Percentiles rank a stretch among this genome's conserved stretches.
These are phyloP conservation scores for Drosophila nigricruria DNA, from an alignment of 2,888 invertebrate species.

Conservation along the genomic window DNA sequence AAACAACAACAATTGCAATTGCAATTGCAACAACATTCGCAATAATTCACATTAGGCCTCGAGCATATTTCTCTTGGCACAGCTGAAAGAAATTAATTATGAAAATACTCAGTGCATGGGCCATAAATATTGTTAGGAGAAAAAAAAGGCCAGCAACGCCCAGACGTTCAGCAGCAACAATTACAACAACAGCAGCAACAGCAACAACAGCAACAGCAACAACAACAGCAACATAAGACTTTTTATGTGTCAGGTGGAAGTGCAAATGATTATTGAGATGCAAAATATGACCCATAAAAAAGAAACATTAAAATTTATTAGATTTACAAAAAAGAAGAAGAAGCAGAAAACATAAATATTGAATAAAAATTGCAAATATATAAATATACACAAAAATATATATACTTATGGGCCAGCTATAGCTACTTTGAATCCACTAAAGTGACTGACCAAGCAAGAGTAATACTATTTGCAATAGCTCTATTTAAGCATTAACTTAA, in stretches of 20 bases:
- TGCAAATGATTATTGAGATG: constrained; percentile 43
- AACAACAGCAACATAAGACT: constrained; percentile 17
- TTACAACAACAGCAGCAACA: constrained; percentile 16
- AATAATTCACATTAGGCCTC: constrained; percentile 61
- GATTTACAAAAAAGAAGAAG: constrained; percentile 2
- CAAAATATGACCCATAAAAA: constrained; percentile 44
- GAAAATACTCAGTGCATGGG: constrained; percentile 64
- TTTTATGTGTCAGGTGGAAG: constrained; percentile 49
- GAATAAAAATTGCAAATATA: neutral
- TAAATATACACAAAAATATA: neutral
- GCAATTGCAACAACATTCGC: constrained; percentile 35
- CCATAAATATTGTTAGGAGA: constrained; percentile 48
- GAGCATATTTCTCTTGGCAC: constrained; percentile 47
- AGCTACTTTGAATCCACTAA: neutral
- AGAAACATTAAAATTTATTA: constrained; percentile 38
- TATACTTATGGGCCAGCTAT: neutral
- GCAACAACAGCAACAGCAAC: neutral
- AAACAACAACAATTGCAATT: constrained; percentile 31
- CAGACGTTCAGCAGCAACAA: constrained; percentile 27
- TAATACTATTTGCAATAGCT: too few species aligned
- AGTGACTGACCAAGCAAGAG: neutral
- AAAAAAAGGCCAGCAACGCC: constrained; percentile 23
- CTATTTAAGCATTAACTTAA: neutral
- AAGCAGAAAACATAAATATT: neutral
- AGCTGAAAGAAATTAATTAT: constrained; percentile 73